Evolutionary conservation across 2,797 vertebrate genomes (phyloP).

Genomic region (Bufotes viridis): DNA sequence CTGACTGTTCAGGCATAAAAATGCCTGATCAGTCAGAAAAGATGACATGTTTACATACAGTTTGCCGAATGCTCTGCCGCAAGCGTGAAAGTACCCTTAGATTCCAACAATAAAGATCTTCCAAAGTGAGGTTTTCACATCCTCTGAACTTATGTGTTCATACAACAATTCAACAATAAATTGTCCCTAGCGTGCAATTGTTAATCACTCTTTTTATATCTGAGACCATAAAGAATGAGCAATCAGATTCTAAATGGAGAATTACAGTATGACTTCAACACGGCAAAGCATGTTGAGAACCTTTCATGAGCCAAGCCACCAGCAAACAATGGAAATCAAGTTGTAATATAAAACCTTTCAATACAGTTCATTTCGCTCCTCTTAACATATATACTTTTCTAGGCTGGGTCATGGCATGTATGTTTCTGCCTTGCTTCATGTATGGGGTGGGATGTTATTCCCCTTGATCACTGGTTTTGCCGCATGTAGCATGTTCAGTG

Average conservation of each 20-base stretch:
- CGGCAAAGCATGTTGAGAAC: not conserved
- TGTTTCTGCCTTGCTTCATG: not conserved
- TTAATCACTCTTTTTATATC: constrained; percentile 12
- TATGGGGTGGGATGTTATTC: not conserved
- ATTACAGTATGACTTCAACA: constrained; percentile 25
- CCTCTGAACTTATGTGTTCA: not conserved
- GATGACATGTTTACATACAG: too few relatives aligned
- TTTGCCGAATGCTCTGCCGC: too few relatives aligned
- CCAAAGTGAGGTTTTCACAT: not conserved
- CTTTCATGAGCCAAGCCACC: not conserved
- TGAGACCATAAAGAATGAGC: constrained; percentile 28
- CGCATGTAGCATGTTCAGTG: not conserved
- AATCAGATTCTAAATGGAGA: constrained; percentile 9
- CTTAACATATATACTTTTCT: not conserved
- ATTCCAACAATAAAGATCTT: not conserved
- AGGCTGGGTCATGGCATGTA: not conserved
- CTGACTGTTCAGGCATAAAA: too few relatives aligned
- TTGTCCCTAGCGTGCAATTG: constrained; percentile 12
- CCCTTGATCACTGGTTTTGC: not conserved
- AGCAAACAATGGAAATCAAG: constrained; percentile 18
- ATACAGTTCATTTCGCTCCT: not conserved
- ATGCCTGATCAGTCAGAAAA: too few relatives aligned
- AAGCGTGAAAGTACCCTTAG: not conserved
- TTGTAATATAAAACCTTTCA: not conserved
- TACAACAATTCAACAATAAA: constrained; percentile 11